A percentile compares a stretch with the other conserved stretches of the same genome.
These are phyloP conservation scores for Chlorospingus semifuscus DNA, from an alignment of 2,797 vertebrate genomes.

Conservation along the genomic window DNA sequence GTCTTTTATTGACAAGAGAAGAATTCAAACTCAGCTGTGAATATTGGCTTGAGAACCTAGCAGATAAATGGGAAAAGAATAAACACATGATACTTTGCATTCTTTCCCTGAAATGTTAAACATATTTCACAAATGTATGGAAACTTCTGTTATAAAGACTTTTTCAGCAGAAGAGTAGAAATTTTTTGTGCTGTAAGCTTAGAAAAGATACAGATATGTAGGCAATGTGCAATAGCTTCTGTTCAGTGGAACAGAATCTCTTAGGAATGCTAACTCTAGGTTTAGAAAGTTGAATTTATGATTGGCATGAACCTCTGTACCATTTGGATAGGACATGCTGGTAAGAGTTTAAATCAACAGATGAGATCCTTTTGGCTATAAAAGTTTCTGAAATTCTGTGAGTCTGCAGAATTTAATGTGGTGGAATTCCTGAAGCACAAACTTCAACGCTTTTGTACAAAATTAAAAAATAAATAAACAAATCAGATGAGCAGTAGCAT, in stretches of 20 bases:
- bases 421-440: not conserved
- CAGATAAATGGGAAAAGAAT: not conserved
- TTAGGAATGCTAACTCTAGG: not conserved
- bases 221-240: not conserved
- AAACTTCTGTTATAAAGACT: not conserved
- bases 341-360: not conserved
- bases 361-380: not conserved
- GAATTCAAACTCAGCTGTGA: not conserved
- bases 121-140: not conserved
- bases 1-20: not conserved
- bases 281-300: not conserved
- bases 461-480: not conserved
- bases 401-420: not conserved
- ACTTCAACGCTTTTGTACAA: rapidly evolving
- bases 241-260: not conserved
- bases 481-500: not conserved
- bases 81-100: rapidly evolving
- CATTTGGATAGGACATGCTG: not conserved
- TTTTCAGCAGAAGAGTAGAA: not conserved
- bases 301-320: not conserved
- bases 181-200: not conserved
- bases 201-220: not conserved
- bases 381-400: not conserved
- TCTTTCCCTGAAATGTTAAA: not conserved
- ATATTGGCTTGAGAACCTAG: not conserved